Percentiles rank a stretch among this genome's conserved stretches.
phyloP scores from a whole-genome alignment of 2,113 vertebrate genomes.

The Callorhinus ursinus region DNA sequence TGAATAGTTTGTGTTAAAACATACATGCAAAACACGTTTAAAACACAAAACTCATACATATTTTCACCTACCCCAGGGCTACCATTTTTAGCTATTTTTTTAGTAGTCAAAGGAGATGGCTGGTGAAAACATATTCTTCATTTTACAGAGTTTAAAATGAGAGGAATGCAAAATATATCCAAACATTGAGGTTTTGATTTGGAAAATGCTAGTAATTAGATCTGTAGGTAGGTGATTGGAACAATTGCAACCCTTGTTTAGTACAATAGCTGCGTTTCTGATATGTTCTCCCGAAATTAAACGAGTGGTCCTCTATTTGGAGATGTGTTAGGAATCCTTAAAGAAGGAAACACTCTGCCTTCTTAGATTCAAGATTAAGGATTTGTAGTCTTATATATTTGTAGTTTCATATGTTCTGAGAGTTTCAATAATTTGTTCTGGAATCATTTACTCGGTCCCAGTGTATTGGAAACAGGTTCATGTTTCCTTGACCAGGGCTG shows the following conservation, averaged over 20 bases:
- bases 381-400: neutral
- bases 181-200: neutral
- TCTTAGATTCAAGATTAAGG: neutral
- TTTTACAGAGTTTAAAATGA: constrained; percentile 4
- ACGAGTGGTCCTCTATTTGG: neutral
- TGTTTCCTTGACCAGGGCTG: neutral
- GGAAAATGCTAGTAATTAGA: neutral
- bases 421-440: neutral
- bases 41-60: neutral
- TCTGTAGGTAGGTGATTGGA: neutral
- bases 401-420: neutral
- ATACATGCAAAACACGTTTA: neutral
- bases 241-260: neutral
- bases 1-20: neutral
- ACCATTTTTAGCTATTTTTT: constrained; percentile 5
- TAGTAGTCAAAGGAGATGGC: neutral
- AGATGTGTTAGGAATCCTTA: neutral
- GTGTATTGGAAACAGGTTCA: neutral
- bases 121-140: neutral
- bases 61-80: neutral
- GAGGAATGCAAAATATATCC: neutral
- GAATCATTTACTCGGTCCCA: neutral
- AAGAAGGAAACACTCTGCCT: neutral
- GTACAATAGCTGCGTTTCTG: neutral
- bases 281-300: neutral